phyloP scores from a whole-genome alignment of 1,140 invertebrate species.

The Zaprionus inermis region DNA sequence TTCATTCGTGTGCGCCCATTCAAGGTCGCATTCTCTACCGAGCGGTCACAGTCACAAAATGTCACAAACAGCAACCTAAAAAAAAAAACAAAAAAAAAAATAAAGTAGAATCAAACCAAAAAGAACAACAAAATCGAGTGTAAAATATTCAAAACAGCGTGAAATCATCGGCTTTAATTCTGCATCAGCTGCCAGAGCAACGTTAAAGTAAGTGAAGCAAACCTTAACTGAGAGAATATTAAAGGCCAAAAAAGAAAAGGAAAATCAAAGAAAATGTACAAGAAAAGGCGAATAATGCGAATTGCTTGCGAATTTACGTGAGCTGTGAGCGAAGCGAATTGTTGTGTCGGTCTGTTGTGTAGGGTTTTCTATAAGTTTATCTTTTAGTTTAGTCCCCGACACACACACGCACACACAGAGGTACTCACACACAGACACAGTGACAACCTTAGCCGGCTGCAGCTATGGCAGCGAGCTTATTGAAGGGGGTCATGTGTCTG shows the following conservation, averaged over 20 bases:
- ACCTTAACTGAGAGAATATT: conserved; percentile 11
- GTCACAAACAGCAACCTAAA: conserved; percentile 66
- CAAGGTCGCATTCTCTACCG: conserved; percentile 61
- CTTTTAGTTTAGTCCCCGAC: conserved; percentile 43
- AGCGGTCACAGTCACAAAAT: conserved; percentile 53
- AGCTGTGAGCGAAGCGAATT: conserved; percentile 12
- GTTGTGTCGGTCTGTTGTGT: conserved; percentile 17
- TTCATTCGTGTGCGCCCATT: no score
- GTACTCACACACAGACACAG: conserved; percentile 34
- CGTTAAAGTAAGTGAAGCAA: conserved; percentile 66
- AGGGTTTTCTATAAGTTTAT: conserved; percentile 47
- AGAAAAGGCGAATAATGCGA: conserved; percentile 22
- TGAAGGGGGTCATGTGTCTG: conserved; percentile 40
- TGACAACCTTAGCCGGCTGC: conserved; percentile 57
- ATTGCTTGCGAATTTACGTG: conserved; percentile 40
- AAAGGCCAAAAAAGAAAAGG: conserved; percentile 5
- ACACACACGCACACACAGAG: conserved; percentile 33
- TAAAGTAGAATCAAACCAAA: conserved; percentile 20
- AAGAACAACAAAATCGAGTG: conserved; percentile 21
- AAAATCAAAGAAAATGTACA: conserved; percentile 1
- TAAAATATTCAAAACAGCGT: conserved; percentile 19
- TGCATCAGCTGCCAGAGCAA: conserved; percentile 15
- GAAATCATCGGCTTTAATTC: conserved; percentile 24
- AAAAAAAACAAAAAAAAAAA: conserved; percentile 8
- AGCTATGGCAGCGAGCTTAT: conserved; percentile 15